Evolutionary conservation across 2,888 invertebrate genomes (phyloP), one percentile per base, ranked within the genome.

Genomic region (Phengaris arion): DNA sequence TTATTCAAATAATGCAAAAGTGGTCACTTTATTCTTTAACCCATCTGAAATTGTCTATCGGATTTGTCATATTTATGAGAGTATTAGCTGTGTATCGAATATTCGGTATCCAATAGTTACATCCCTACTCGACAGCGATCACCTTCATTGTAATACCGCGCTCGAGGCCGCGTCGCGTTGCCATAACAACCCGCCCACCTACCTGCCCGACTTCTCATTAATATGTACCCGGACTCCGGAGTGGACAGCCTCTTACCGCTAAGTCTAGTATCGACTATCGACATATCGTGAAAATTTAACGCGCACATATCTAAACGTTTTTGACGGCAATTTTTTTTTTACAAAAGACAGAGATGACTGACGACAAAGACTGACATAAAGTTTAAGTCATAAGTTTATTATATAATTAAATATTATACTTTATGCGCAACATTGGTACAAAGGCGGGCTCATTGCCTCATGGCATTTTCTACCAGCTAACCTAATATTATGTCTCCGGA

Each of bases 101-200:
- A 35, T 10, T 35, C 22, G 72, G 54, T 72, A 72, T 72, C 72
- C 72, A 72, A 54, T 9, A 74, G 75, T 64, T 76, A 13, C 80
- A 80, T n/a, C 81, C 80, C 80, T 82, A 77, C 74, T 75, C 77
- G 75, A 74, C 83, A 85, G 85, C 84, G 83, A 84, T 85, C 84
- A 85, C 86, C 86, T 87, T 88, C 87, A 87, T 87, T 89, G 89
- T 89, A 86, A 86, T 87, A 85, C 87, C 84, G 87, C 85, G 88
- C 88, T 85, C 85, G 89, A 87, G 91, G 90, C 89, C 88, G 90
- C 92, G 92, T 89, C 91, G 84, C 89, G 92, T 92, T 83, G 87
- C 88, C 89, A 89, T 90, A 83, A 84, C 89, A 84, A 92, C 91
- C 83, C 76, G 76, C 15, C 70, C 70, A 51, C 70, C 52, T n/a